phyloP scores from a whole-genome alignment of 2,113 vertebrate genomes.

The Bolborhynchus lineola region DNA sequence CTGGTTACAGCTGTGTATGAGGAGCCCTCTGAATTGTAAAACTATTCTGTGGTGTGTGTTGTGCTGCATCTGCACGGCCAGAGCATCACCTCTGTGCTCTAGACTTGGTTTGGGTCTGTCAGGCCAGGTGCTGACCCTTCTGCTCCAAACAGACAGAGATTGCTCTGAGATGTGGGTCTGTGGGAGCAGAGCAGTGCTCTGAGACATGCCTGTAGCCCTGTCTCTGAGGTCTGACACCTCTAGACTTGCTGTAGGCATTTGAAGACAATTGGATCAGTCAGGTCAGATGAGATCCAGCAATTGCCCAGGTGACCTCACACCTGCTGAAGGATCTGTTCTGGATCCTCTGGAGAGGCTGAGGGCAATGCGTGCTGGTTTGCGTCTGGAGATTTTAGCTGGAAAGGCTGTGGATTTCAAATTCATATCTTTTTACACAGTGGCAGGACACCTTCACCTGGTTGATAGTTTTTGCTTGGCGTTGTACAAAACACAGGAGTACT shows the following conservation, averaged over 20 bases:
- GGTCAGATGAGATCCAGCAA: not conserved
- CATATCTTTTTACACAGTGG: not conserved
- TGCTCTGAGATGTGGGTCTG: not conserved
- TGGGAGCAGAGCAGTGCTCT: not conserved
- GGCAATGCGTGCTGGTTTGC: not conserved
- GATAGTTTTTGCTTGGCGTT: not conserved
- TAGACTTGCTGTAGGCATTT: not conserved
- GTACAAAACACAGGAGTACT: not conserved
- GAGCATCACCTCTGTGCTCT: not conserved
- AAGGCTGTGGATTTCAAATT: not conserved
- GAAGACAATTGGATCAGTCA: not conserved
- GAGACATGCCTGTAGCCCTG: accelerated
- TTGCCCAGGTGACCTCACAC: accelerated
- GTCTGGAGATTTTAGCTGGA: not conserved
- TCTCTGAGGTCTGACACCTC: not conserved
- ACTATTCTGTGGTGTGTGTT: not conserved
- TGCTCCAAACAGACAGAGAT: accelerated
- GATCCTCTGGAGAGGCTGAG: not conserved
- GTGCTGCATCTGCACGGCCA: not conserved
- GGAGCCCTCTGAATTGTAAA: not conserved
- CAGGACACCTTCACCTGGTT: not conserved
- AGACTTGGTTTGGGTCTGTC: not conserved
- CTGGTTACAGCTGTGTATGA: not conserved
- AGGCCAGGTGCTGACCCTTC: not conserved
- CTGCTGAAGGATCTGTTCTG: not conserved